These are phyloP conservation scores for Apodemia duryi DNA, from an alignment of 2,888 invertebrate species.

Conservation along the genomic window DNA sequence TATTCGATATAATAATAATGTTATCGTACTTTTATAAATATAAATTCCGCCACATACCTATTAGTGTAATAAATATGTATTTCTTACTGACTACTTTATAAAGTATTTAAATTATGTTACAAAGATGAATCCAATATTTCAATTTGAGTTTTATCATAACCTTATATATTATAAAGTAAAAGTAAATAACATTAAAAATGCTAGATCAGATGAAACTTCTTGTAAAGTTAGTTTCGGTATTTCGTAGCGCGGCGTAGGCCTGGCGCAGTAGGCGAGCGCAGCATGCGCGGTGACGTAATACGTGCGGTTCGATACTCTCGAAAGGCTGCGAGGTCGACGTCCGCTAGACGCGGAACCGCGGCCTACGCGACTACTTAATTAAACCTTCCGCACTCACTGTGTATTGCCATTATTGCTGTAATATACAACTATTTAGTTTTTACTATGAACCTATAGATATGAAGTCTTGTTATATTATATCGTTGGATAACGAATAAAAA, in stretches of 20 bases:
- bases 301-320: constrained; percentile 52
- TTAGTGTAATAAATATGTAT: no score
- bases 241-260: constrained; percentile 22
- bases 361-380: constrained; percentile 68
- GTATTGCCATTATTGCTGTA: constrained; percentile 20
- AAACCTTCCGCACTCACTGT: constrained; percentile 62
- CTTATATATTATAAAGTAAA: not conserved
- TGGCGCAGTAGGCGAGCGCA: constrained; percentile 45
- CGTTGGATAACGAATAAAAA: not conserved
- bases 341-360: constrained; percentile 73
- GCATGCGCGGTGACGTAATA: constrained; percentile 68
- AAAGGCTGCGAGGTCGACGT: constrained; percentile 69
- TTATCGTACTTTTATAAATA: no score
- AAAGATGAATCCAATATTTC: no score
- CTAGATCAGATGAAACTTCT: not conserved
- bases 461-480: not conserved
- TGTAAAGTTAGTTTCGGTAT: constrained; percentile 12
- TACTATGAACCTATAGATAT: not conserved
- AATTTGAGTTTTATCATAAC: no score
- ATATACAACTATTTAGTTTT: constrained; percentile 16
- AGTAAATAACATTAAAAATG: not conserved
- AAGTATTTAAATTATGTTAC: no score
- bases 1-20: no score
- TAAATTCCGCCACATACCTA: no score
- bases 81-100: no score